Evolutionary conservation across 2,888 invertebrate genomes (phyloP), one percentile per base, ranked within the genome.

Genomic region (Ectemnius cavifrons): DNA sequence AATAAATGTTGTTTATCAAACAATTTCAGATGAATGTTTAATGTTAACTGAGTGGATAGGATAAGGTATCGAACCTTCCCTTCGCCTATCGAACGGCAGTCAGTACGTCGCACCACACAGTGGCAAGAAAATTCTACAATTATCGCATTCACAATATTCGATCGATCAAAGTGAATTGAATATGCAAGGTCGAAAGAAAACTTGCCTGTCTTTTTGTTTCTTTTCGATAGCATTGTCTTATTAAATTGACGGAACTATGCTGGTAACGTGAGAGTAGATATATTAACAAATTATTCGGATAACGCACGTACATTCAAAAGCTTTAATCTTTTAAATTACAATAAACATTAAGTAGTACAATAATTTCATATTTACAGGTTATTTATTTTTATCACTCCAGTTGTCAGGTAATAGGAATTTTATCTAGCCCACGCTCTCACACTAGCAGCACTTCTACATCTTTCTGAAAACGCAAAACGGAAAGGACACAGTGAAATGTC

Each of bases 281-380:
- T 75, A 77, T 72, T 70, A 68, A 71, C 28, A 52, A 70, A 71
- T 67, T 63, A 63, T 78, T 71, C 73, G 71, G 68, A 81, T 80
- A 80, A 79, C 67, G 76, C 60, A 77, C 73, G 78, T 87, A 87
- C 88, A 88, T 86, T 88, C 80, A 85, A 89, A 89, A 88, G 87
- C 88, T 89, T 88, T 89, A 89, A 89, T 89, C 79, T 86, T 86
- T 88, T 84, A 87, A 89, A 87, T 88, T 85, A 89, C 87, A 88
- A 81, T 87, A 85, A 88, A 87, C 87, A 87, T 87, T 85, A 86
- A 86, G 85, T 87, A 87, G 84, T 88, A 88, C 87, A 23, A 88
- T 84, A 86, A 85, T 86, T 82, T 81, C 80, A 79, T 87, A 88
- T 88, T 87, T 89, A 88, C 86, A 88, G 80, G 77, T 85, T 83